These are phyloP conservation scores for Lutjanus erythropterus DNA, from an alignment of 2,113 vertebrate genomes.

Conservation along the genomic window DNA sequence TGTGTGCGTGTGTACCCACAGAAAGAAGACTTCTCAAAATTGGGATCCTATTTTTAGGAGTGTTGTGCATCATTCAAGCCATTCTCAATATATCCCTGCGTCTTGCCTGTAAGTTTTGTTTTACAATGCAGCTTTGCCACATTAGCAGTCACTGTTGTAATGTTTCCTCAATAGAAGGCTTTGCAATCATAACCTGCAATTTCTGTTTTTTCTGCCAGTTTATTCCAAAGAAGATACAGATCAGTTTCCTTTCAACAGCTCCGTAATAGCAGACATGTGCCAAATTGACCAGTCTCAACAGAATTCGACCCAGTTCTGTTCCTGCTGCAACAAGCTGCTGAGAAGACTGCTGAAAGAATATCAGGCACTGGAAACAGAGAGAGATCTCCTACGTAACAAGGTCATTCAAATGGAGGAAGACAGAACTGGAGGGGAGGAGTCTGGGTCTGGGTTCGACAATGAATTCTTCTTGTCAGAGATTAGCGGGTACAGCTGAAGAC, in stretches of 20 bases:
- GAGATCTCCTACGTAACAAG: neutral
- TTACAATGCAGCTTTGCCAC: neutral
- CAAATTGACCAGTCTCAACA: neutral
- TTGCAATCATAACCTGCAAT: neutral
- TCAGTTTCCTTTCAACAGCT: slow-evolving; percentile 22
- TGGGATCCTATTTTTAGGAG: slow-evolving; percentile 33
- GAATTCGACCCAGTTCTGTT: neutral
- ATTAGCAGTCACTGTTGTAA: neutral
- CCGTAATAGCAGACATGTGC: neutral
- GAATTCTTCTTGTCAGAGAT: too few species aligned
- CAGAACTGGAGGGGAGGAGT: fast-evolving
- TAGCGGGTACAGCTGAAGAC: neutral
- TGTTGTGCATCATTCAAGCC: slow-evolving; percentile 54
- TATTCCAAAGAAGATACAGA: slow-evolving; percentile 4
- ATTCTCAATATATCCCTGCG: slow-evolving; percentile 52
- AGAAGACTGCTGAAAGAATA: neutral
- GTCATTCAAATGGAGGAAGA: neutral
- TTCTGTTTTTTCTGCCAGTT: slow-evolving; percentile 39
- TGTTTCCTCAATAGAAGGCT: neutral
- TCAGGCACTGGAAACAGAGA: slow-evolving; percentile 5
- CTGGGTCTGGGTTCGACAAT: neutral
- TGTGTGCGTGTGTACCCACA: neutral
- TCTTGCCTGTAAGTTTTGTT: slow-evolving; percentile 56
- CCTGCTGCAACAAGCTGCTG: slow-evolving; percentile 39
- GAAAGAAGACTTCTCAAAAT: slow-evolving; percentile 38